Conservation (phyloP, 2,113 vertebrate species). For the Ornithorhynchus anatinus region DNA sequence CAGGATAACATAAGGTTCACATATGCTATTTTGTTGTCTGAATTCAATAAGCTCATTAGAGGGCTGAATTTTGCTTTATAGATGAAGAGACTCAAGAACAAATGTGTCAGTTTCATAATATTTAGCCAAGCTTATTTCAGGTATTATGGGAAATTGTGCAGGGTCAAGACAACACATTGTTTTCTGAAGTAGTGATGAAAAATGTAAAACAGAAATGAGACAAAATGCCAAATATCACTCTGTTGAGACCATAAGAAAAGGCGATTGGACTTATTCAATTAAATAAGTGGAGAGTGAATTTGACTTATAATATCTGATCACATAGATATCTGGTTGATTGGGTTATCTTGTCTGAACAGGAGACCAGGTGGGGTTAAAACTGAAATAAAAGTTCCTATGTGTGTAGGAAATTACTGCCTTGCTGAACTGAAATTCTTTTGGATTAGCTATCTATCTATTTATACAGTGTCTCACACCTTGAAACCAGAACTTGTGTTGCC, state of each 20-base stretch:
- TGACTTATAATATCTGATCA: neutral
- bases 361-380: slow-evolving; percentile 38
- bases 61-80: slow-evolving; percentile 53
- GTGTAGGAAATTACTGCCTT: slow-evolving; percentile 6
- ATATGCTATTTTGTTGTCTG: slow-evolving; percentile 56
- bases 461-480: neutral
- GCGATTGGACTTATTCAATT: slow-evolving; percentile 1
- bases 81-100: slow-evolving; percentile 50
- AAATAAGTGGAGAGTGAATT: slow-evolving; percentile 41
- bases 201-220: slow-evolving; percentile 59
- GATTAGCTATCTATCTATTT: neutral
- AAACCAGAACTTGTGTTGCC: no score
- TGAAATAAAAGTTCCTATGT: neutral
- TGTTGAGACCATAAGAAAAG: neutral
- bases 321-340: slow-evolving; percentile 2
- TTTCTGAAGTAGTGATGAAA: slow-evolving; percentile 57
- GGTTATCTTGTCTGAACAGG: slow-evolving; percentile 36
- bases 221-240: slow-evolving; percentile 29
- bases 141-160: slow-evolving; percentile 47
- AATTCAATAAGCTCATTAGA: slow-evolving; percentile 30
- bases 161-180: slow-evolving; percentile 59
- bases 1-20: slow-evolving; percentile 67
- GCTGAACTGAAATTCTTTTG: neutral
- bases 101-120: slow-evolving; percentile 64
- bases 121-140: slow-evolving; percentile 61